phyloP scores from a whole-genome alignment of 2,113 vertebrate species.

The Oncorhynchus clarkii region DNA sequence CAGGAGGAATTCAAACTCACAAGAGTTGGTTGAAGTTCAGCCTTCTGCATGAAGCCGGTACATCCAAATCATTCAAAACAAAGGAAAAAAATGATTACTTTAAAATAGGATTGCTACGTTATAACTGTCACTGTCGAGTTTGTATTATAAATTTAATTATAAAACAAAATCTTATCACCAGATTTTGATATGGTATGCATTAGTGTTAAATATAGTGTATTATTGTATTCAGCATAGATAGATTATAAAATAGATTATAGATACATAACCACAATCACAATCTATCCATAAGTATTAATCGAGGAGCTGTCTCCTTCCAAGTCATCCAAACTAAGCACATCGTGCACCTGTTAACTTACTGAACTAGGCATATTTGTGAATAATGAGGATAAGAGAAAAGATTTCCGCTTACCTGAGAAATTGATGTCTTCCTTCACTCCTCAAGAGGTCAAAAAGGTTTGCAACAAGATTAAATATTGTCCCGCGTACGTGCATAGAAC shows the following conservation, averaged over 20 bases:
- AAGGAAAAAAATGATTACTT: background rate
- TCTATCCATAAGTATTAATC: background rate
- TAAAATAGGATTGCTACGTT: background rate
- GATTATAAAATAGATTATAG: background rate
- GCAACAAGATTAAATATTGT: slow-evolving; percentile 19
- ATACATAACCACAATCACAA: background rate
- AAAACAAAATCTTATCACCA: no score
- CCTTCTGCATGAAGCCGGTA: background rate
- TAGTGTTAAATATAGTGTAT: background rate
- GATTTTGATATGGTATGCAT: no score
- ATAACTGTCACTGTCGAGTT: background rate
- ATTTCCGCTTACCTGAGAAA: slow-evolving; percentile 39
- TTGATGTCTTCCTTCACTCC: background rate
- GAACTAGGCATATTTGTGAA: background rate
- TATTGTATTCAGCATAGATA: background rate
- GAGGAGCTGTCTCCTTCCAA: background rate
- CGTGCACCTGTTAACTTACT: background rate
- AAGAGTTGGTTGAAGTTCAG: slow-evolving; percentile 3
- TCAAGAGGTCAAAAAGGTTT: slow-evolving; percentile 36
- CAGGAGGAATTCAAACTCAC: slow-evolving; percentile 10
- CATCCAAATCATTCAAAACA: background rate
- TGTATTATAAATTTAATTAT: background rate
- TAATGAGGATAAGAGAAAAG: background rate
- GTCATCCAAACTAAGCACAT: background rate
- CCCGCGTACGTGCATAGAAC: slow-evolving; percentile 38